Conservation (phyloP, 2,797 vertebrate species). For the Champsocephalus esox region DNA sequence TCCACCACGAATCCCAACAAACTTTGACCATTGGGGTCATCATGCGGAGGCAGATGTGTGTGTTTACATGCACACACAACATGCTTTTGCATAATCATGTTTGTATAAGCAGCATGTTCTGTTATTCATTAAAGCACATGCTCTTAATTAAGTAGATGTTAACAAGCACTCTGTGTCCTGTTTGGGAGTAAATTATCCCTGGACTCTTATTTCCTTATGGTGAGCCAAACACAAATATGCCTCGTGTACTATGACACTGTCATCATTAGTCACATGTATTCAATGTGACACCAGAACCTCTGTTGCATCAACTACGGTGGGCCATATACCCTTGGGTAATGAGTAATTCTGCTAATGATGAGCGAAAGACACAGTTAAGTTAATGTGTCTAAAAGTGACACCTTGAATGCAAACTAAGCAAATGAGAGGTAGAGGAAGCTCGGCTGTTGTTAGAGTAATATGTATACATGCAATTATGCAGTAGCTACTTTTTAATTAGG, state of each 20-base stretch:
- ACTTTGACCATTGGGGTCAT: too few species aligned
- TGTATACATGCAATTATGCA: slow-evolving; percentile 12
- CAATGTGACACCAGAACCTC: slow-evolving; percentile 65
- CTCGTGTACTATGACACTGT: slow-evolving; percentile 54
- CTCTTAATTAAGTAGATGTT: slow-evolving; percentile 60
- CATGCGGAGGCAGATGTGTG: slow-evolving; percentile 6
- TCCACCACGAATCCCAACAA: background rate
- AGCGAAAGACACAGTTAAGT: slow-evolving; percentile 49
- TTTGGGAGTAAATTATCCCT: slow-evolving; percentile 53
- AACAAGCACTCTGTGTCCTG: slow-evolving; percentile 52
- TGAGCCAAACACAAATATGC: slow-evolving; percentile 57
- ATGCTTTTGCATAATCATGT: slow-evolving; percentile 17
- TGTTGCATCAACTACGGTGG: slow-evolving; percentile 52
- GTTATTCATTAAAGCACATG: slow-evolving; percentile 32
- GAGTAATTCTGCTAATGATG: slow-evolving; percentile 76
- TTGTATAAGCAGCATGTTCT: slow-evolving; percentile 24
- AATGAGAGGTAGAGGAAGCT: slow-evolving; percentile 10
- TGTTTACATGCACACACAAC: slow-evolving; percentile 20
- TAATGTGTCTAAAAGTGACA: slow-evolving; percentile 57
- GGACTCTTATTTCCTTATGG: slow-evolving; percentile 51
- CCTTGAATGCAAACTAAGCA: slow-evolving; percentile 60
- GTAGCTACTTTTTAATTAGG: slow-evolving; percentile 5
- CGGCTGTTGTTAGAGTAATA: slow-evolving; percentile 8
- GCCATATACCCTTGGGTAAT: slow-evolving; percentile 68
- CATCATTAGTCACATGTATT: slow-evolving; percentile 75